Conservation (phyloP, 2,797 vertebrate species). For the Phrynocephalus vlangalii region DNA sequence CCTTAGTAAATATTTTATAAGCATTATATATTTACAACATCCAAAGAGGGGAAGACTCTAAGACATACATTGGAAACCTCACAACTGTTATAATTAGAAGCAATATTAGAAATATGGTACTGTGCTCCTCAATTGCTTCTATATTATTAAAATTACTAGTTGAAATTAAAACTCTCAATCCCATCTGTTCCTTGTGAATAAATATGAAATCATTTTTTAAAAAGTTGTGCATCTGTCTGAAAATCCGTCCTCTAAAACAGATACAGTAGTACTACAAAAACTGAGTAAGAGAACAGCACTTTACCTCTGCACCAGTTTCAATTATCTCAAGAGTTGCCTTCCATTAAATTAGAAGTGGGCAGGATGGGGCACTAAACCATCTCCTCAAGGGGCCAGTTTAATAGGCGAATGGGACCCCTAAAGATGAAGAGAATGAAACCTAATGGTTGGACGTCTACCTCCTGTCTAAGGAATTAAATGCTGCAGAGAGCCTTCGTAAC, state of each 20-base stretch:
- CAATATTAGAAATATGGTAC: background rate
- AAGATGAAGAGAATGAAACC: too few species aligned
- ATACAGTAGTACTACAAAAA: background rate
- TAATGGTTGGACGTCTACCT: too few species aligned
- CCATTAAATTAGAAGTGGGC: background rate
- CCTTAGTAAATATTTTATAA: constrained; percentile 15
- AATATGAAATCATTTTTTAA: constrained; percentile 7
- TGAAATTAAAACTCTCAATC: background rate
- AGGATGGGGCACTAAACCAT: too few species aligned
- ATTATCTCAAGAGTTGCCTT: background rate
- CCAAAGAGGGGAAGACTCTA: background rate
- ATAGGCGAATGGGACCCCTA: too few species aligned
- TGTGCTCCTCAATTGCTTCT: background rate
- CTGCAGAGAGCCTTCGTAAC: too few species aligned
- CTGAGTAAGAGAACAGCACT: too few species aligned
- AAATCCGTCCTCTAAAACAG: background rate
- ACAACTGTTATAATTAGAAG: background rate
- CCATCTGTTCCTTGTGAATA: background rate
- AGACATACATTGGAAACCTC: background rate
- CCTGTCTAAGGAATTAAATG: too few species aligned
- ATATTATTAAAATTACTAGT: background rate
- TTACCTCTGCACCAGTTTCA: background rate
- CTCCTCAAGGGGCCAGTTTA: too few species aligned
- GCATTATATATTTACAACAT: background rate
- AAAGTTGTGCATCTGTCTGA: background rate